phyloP scores from a whole-genome alignment of 2,797 vertebrate species.

The Parotocinclus haroldoi region DNA sequence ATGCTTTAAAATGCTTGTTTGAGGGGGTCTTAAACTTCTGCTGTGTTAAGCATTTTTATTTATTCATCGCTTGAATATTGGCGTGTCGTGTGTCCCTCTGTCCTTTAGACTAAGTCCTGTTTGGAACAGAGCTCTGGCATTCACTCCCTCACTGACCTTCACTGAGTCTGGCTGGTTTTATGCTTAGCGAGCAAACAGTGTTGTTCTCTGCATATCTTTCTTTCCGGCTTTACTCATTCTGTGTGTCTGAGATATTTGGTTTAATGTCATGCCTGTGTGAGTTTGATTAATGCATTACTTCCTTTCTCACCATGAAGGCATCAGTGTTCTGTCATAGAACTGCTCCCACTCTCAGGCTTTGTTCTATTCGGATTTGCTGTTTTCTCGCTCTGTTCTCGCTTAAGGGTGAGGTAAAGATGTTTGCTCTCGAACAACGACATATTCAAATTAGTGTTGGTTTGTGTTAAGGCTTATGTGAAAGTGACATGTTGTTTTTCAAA shows the following conservation, averaged over 20 bases:
- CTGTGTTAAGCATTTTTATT: too few species aligned
- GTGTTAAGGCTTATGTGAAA: too few species aligned
- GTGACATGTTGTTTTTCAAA: neutral
- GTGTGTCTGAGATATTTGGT: conserved; percentile 5
- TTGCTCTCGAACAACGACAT: too few species aligned
- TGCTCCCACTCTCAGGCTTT: too few species aligned
- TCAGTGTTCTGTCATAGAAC: neutral
- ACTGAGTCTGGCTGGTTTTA: neutral
- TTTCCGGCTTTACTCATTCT: neutral
- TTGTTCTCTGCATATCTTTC: neutral
- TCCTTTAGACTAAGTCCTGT: conserved; percentile 18
- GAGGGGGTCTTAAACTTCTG: neutral
- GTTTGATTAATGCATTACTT: conserved; percentile 35
- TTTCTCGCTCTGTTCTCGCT: too few species aligned
- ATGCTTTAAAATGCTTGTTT: too few species aligned
- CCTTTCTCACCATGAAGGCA: conserved; percentile 25
- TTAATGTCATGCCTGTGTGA: conserved; percentile 15
- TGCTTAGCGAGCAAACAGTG: neutral
- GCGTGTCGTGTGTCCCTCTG: conserved; percentile 4
- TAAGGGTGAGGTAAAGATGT: too few species aligned
- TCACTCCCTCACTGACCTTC: conserved; percentile 3
- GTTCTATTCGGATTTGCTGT: too few species aligned
- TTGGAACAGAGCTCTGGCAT: conserved; percentile 21
- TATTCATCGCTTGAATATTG: too few species aligned
- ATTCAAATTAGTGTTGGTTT: too few species aligned